Percentiles rank a stretch among this genome's conserved stretches.
phyloP scores from a whole-genome alignment of 2,113 vertebrate species.

The Noturus placidus region DNA sequence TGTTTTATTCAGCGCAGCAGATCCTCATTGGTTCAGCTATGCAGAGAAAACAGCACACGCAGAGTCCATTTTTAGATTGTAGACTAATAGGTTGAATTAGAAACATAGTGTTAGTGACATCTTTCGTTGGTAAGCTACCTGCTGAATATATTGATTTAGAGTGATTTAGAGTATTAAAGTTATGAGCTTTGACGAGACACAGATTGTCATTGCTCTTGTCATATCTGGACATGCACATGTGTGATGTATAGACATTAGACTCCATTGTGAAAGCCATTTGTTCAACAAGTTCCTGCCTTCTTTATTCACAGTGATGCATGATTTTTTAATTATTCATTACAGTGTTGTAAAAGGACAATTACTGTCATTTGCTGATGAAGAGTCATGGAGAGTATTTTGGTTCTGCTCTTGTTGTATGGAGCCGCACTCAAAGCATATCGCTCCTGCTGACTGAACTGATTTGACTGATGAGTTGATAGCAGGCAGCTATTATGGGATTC shows the following conservation, averaged over 20 bases:
- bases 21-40: neutral
- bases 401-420: neutral
- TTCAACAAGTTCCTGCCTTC: neutral
- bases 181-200: neutral
- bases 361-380: slow-evolving; percentile 7
- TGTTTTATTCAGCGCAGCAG: slow-evolving; percentile 33
- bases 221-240: neutral
- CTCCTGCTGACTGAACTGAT: slow-evolving; percentile 25
- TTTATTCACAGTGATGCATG: slow-evolving; percentile 12
- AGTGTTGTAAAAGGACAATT: neutral
- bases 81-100: neutral
- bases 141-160: neutral
- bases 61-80: neutral
- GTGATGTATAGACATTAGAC: neutral
- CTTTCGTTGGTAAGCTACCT: neutral
- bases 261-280: neutral
- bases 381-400: neutral
- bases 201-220: neutral
- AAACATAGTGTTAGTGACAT: neutral
- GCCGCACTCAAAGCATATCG: neutral
- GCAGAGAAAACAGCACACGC: neutral
- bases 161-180: neutral
- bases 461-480: slow-evolving; percentile 34
- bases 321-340: slow-evolving; percentile 13
- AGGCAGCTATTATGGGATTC: slow-evolving; percentile 10